phyloP scores from a whole-genome alignment of 2,113 vertebrate genomes.

The Cichladusa arquata region DNA sequence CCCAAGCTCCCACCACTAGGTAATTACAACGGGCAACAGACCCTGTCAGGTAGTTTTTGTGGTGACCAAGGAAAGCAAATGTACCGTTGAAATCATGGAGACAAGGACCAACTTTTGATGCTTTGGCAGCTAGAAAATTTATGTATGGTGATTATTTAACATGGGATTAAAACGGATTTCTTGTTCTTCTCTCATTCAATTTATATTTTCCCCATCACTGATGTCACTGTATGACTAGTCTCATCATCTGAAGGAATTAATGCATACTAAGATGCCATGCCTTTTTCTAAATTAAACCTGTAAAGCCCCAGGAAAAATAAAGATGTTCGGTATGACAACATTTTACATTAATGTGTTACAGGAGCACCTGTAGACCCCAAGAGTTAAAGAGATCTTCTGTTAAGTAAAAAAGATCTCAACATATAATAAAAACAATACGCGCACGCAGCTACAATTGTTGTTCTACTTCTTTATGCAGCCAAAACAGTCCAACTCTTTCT shows the following conservation, averaged over 20 bases:
- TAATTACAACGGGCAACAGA: not conserved
- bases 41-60: not conserved
- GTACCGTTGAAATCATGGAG: not conserved
- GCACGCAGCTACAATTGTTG: not conserved
- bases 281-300: not conserved
- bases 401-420: not conserved
- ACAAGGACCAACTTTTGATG: not conserved
- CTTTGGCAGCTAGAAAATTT: not conserved
- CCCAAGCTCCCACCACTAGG: not conserved
- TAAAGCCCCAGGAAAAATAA: not conserved
- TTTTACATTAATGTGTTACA: not conserved
- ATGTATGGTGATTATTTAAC: not conserved
- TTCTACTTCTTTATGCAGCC: not conserved
- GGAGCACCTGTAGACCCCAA: not conserved
- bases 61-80: not conserved
- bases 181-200: not conserved
- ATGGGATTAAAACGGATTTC: not conserved
- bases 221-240: not conserved
- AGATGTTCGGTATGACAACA: not conserved
- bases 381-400: not conserved
- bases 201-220: not conserved
- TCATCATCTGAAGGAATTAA: not conserved
- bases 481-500: not conserved
- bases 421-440: not conserved
- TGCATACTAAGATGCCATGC: not conserved